Evolutionary conservation across 2,888 invertebrate genomes (phyloP), one percentile per base, ranked within the genome.

Genomic region (Dione juno): DNA sequence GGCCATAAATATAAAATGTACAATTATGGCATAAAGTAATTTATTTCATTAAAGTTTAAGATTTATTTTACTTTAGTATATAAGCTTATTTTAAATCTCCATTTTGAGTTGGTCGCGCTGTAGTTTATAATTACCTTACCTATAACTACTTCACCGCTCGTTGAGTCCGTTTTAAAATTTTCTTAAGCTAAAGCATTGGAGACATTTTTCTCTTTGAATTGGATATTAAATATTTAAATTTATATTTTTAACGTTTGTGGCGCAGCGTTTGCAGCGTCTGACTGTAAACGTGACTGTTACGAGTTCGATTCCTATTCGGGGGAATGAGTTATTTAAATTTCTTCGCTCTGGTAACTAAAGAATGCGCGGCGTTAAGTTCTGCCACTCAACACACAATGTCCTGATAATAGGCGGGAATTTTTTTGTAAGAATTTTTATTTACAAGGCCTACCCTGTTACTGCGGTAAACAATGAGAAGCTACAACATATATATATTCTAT

Each of bases 101-200:
- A 53, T 40, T 65, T n/a, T n/a, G 28, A 61, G 41, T 65, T 13
- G 21, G 41, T 53, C 57, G 40, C 65, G 53, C 37, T 19, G 40
- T 53, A 28, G 61, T n/a, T 16, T 0, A 45, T 61, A 61, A 61
- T 61, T 61, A 45, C 59, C 59, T 59, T n/a, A 59, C 57, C 57
- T 57, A 57, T 57, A 57, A 57, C 57, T 57, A 57, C 61, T 61
- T 43, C 28, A 45, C 10, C 45, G 28, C 61, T 28, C 28, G 45
- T 45, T 21, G 43, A 28, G 28, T 28, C 61, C 61, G 45, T 28
- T 43, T 43, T 21, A 28, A 59, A 61, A 16, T 45, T 61, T 61
- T 61, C 61, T 61, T n/a, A 57, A 57, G 57, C 37, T 45, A 28
- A n/a, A 59, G n/a, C 43, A 10, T 28, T n/a, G 61, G 28, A n/a